These are phyloP conservation scores for Panonychus citri DNA, from an alignment of 1,140 invertebrate genomes.

Conservation along the genomic window DNA sequence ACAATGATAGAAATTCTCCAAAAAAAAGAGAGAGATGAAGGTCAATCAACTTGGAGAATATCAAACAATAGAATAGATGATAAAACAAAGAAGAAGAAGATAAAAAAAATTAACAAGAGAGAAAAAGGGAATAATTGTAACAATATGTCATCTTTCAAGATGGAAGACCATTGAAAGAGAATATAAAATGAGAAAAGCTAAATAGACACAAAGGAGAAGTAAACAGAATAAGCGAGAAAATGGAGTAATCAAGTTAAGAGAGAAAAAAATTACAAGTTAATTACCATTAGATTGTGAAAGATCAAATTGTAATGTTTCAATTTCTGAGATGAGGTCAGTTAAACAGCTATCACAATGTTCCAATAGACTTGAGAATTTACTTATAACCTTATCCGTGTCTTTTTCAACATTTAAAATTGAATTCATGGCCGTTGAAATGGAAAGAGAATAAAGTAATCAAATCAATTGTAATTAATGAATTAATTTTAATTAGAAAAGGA, in stretches of 20 bases:
- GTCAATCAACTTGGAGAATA: no score
- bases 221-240: not conserved
- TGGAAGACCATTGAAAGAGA: not conserved
- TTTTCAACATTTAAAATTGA: slow-evolving; percentile 39
- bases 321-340: slow-evolving; percentile 44
- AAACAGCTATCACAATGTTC: slow-evolving; percentile 48
- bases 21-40: not conserved
- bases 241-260: not conserved
- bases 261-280: not conserved
- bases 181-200: not conserved
- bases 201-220: not conserved
- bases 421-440: not conserved
- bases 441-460: no score
- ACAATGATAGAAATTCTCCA: not conserved
- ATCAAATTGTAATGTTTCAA: slow-evolving; percentile 49
- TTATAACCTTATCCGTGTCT: slow-evolving; percentile 71
- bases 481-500: no score
- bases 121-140: not conserved
- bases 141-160: no score
- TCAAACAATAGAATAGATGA: slow-evolving; percentile 29
- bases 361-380: slow-evolving; percentile 52
- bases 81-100: slow-evolving; percentile 16
- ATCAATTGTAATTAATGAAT: no score
- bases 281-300: not conserved
- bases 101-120: slow-evolving; percentile 27